A percentile compares a stretch with the other conserved stretches of the same genome.
phyloP scores from a whole-genome alignment of 2,888 invertebrate genomes.

The Aleiodes leptofemur region DNA sequence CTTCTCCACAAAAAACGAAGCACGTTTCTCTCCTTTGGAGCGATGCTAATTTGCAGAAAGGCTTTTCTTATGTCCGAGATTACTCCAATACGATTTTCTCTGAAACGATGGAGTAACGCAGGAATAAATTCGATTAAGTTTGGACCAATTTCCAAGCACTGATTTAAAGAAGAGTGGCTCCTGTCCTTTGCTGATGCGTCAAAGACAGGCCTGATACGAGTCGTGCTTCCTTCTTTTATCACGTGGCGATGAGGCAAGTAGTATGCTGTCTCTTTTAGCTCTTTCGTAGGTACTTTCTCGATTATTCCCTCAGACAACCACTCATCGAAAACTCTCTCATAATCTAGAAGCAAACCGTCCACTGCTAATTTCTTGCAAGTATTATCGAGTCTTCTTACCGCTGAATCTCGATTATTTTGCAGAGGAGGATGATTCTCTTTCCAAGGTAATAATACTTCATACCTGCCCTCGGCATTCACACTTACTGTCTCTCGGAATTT shows the following conservation, averaged over 20 bases:
- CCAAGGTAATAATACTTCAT: conserved; percentile 66
- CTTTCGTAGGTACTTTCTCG: conserved; percentile 53
- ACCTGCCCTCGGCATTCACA: conserved; percentile 58
- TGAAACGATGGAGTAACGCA: conserved; percentile 42
- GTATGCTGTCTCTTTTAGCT: conserved; percentile 41
- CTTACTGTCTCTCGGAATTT: conserved; percentile 60
- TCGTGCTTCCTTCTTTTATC: conserved; percentile 20
- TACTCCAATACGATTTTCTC: conserved; percentile 25
- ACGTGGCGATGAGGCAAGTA: conserved; percentile 33
- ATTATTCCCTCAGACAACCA: conserved; percentile 61
- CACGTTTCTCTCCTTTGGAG: conserved; percentile 7
- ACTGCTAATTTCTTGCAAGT: conserved; percentile 55
- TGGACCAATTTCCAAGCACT: conserved; percentile 54
- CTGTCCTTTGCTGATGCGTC: conserved; percentile 54
- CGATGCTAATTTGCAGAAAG: conserved; percentile 29
- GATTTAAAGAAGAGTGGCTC: conserved; percentile 55
- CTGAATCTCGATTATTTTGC: conserved; percentile 56
- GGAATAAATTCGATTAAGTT: conserved; percentile 59
- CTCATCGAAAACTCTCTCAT: conserved; percentile 59
- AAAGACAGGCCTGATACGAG: conserved; percentile 24
- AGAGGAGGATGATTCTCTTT: conserved; percentile 63
- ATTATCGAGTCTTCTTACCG: conserved; percentile 58
- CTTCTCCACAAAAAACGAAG: conserved; percentile 23
- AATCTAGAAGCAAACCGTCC: conserved; percentile 53
- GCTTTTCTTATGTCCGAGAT: conserved; percentile 32